A percentile compares a stretch with the other conserved stretches of the same genome.
These are phyloP conservation scores for Tineola bisselliella DNA, from an alignment of 2,888 invertebrate genomes.

Conservation along the genomic window DNA sequence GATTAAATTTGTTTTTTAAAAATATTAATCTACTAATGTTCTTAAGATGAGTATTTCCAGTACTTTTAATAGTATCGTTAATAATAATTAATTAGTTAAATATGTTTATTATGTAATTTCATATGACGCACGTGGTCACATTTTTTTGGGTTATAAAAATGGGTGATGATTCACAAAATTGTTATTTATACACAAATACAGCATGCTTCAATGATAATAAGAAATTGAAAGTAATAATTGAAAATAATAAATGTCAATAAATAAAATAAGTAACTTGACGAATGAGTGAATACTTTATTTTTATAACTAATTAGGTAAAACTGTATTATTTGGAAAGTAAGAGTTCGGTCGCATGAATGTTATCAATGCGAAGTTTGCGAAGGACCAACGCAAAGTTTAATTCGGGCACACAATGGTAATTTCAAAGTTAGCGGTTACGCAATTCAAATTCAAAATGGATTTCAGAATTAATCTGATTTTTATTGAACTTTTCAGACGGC, in stretches of 20 bases:
- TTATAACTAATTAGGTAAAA: not conserved
- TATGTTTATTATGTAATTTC: no score
- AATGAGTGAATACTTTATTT: not conserved
- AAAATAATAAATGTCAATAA: no score
- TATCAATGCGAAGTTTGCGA: slow-evolving; percentile 30
- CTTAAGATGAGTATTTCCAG: no score
- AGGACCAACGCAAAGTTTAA: slow-evolving; percentile 34
- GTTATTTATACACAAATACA: no score
- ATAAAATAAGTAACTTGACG: no score
- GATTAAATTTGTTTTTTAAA: not conserved
- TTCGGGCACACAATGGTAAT: slow-evolving; percentile 49
- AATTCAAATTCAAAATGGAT: slow-evolving; percentile 49
- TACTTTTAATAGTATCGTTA: no score
- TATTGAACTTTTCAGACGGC: slow-evolving; percentile 42
- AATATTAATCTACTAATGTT: not conserved
- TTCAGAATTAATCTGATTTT: slow-evolving; percentile 52
- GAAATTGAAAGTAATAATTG: no score
- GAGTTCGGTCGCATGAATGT: slow-evolving; percentile 24
- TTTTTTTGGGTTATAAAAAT: no score
- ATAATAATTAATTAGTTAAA: no score
- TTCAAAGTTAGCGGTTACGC: slow-evolving; percentile 43
- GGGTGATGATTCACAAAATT: no score
- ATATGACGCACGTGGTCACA: no score
- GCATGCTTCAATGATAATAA: no score
- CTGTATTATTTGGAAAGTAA: slow-evolving; percentile 5